phyloP scores from a whole-genome alignment of 2,113 vertebrate genomes.

The Hemibagrus wyckioides region DNA sequence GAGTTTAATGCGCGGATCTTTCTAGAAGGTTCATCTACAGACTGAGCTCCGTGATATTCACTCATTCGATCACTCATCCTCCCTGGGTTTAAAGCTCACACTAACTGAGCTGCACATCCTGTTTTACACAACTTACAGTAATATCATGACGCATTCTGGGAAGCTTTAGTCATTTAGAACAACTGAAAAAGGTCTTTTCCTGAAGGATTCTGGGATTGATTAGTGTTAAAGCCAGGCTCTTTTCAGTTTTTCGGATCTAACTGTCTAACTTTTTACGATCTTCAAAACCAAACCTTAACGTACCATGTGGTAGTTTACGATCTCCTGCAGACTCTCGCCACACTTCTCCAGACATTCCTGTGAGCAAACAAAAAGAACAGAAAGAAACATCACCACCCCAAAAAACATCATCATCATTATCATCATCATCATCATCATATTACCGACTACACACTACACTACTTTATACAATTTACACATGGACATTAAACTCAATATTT shows the following conservation, averaged over 20 bases:
- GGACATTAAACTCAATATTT: neutral
- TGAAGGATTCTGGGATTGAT: neutral
- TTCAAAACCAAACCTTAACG: neutral
- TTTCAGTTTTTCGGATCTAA: too few species aligned
- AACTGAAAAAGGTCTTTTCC: neutral
- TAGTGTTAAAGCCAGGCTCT: too few species aligned
- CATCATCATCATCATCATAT: too few species aligned
- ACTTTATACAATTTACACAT: neutral
- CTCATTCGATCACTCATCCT: neutral
- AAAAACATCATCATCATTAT: neutral
- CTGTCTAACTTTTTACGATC: too few species aligned
- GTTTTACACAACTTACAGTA: neutral
- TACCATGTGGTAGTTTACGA: slow-evolving; percentile 98
- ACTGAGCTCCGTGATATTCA: neutral
- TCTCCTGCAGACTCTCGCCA: slow-evolving; percentile 94
- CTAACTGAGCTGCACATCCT: neutral
- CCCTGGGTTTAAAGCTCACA: neutral
- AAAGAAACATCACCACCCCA: neutral
- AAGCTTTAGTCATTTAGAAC: neutral
- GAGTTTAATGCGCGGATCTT: neutral
- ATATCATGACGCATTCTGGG: neutral
- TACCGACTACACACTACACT: too few species aligned
- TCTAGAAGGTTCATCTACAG: neutral
- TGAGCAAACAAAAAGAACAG: slow-evolving; percentile 48
- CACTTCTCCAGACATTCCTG: slow-evolving; percentile 96